Evolutionary conservation across 2,888 invertebrate genomes (phyloP), one percentile per base, ranked within the genome.

Genomic region (Coelinius sp.): DNA sequence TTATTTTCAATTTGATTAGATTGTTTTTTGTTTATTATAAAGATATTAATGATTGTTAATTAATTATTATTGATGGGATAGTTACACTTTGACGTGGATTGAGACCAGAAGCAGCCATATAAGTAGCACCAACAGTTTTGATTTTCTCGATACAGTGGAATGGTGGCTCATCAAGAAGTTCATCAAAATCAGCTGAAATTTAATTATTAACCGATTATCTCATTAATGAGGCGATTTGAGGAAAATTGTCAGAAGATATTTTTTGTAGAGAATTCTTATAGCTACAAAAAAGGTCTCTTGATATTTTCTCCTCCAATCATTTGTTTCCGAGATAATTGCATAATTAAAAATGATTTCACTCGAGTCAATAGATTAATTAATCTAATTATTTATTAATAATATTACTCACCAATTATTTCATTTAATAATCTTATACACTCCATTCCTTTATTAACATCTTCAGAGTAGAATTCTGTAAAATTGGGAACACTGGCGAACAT

Each of bases 401-500:
- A 6, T 35, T 10, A 6, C 35, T 92, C 92, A 93, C 97, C 97
- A 84, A 99, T 98, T 83, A 99, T 99, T 90, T 99, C 99, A 89
- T 99, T 99, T 72, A 99, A 91, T 78, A 99, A 92, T 70, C 99
- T 91, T 85, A 99, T 97, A 89, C 99, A 99, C 86, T 99, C 99
- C 84, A 98, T 95, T 17, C 98, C 99, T 87, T 98, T 97, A 90
- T 98, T 97, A 53, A 95, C 95, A 85, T 96, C 96, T 88, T 99
- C 99, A 0, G 97, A 97, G 90, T 99, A 99, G 89, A 99, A 99
- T 88, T 98, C 97, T 76, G 97, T 95, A 88, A 98, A 99, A 89
- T 98, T 98, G 2, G 98, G 96, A 80, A 99, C 98, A 68, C 97
- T 97, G 7, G 98, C 98, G 89, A 99, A 99, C 93, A 98, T 94